Base-by-base conservation (phyloP, 1,140 invertebrate genomes). In the Drosophila parvula region DNA sequence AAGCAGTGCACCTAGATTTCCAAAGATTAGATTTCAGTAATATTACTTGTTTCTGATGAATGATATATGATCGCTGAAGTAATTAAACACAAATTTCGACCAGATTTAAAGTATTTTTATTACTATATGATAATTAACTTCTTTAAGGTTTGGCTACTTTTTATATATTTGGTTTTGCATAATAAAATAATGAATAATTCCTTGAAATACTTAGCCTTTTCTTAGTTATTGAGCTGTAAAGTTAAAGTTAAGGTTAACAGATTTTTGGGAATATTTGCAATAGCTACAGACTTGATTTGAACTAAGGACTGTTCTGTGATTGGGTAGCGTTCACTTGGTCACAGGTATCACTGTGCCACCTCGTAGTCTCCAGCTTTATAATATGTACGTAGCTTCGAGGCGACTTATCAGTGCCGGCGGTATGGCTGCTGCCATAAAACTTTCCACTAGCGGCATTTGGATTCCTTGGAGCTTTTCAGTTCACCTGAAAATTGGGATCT, bases 341-440 rank as follows among this genome's bases (percentile, higher is more conserved):
- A 9, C 27, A 65, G 58, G 58, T 45, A 22, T 14, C 43, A 65
- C 63, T 65, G 63, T 63, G 11, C 16, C 58, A 38, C 40, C 57
- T 16, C 14, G 18, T 22, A 27, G 62, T 40, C 22, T 65, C 4
- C 38, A 44, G 16, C 60, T 65, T 63, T 63, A 65, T 69, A 30
- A 43, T 64, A 50, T 22, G 59, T 40, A 47, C 44, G 36, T 40
- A 69, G 18, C 47, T 70, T 16, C 8, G n/a, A 43, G 10, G 5
- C 14, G 36, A n/a, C 36, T 74, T 75, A 74, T 74, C 74, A 76
- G 61, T 41, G 12, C 27, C 11, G 6, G 12, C 1, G 18, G 16
- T 36, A 22, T 22, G 50, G 61, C 70, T 76, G 74, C 61, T 67
- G 74, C 47, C 48, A 75, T 76, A 76, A 76, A 76, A 76, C 74